phyloP scores from a whole-genome alignment of 2,113 vertebrate genomes.

The Dicaeum eximium region DNA sequence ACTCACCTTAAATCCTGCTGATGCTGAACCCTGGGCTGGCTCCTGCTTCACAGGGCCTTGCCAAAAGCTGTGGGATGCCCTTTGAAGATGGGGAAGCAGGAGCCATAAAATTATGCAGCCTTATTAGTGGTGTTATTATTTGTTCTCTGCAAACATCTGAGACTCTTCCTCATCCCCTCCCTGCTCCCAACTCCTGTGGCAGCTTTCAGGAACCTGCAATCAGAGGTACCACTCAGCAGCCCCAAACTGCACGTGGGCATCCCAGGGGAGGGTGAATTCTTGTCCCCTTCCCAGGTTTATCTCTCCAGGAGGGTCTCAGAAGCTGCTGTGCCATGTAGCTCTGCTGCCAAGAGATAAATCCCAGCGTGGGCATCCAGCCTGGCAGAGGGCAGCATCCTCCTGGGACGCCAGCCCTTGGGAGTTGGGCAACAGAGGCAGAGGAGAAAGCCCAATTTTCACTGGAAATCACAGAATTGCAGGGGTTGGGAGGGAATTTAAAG shows the following conservation, averaged over 20 bases:
- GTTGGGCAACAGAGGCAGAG: neutral
- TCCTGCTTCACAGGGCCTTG: conserved; percentile 13
- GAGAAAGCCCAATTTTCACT: neutral
- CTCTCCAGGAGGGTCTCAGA: neutral
- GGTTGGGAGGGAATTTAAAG: neutral
- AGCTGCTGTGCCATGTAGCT: fast-evolving
- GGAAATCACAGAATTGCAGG: neutral
- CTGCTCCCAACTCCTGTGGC: neutral
- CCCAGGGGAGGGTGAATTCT: neutral
- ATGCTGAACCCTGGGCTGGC: conserved; percentile 12
- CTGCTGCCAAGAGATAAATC: neutral
- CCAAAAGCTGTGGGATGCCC: conserved; percentile 56
- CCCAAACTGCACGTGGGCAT: neutral
- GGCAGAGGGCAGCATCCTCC: neutral
- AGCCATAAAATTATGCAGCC: conserved; percentile 14
- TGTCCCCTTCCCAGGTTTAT: neutral
- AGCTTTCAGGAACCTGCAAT: neutral
- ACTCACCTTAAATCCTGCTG: neutral
- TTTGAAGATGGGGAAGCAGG: conserved; percentile 16
- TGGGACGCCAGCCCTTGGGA: neutral
- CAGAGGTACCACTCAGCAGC: neutral
- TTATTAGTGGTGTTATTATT: conserved; percentile 9
- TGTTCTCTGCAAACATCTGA: conserved; percentile 1
- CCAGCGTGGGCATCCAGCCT: neutral
- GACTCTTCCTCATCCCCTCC: neutral